Base-by-base conservation (phyloP, 2,113 vertebrate species). In the Menidia beryllina region DNA sequence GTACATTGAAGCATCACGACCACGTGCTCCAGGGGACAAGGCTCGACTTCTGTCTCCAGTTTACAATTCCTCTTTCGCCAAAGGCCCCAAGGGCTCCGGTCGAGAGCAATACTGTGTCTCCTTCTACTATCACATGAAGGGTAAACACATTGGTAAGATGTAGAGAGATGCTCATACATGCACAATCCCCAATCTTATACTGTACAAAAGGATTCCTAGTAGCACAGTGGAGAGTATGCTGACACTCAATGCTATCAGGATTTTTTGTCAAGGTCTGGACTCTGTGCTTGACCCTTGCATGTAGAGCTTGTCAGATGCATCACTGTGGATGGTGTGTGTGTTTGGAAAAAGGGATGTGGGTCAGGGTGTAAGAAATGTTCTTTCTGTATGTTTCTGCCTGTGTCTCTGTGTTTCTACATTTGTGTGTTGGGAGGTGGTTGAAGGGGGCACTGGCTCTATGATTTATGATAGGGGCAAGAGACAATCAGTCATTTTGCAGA, bases 61-160 rank as follows among this genome's bases (percentile, higher is more conserved):
- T 72, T 99, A 96, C 91, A 99, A 99, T 1, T 95, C 96, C 66
- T 95, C 95, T 1, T 91, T 94, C 68, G 79, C 79, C 51, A 92
- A 65, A 15, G 89, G 92, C 10, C 92, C 93, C 38, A 88, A 91
- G 20, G 91, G 89, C 2, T 94, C 94, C n/a, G 94, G 93, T 83
- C 95, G 97, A 25, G 93, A 96, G 70, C 96, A 96, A 13, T 98
- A 98, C 91, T 99, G 98, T 6, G 92, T 99, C 86, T 97, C 96
- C 68, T 99, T 98, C 93, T 99, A 95, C 93, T 99, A 99, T 91
- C 96, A 99, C 91, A 99, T 99, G 97, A 98, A 97, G 0, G 98
- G 98, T 74, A 97, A 97, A 83, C 97, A 99, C 89, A 98, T 99
- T 0, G 98, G 98, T 99, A 92, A 97, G 97, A 93, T 34, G 0